Percentiles rank a stretch among this genome's conserved stretches.
Conservation (phyloP, 2,888 invertebrate species). For the Morpho helenor region DNA sequence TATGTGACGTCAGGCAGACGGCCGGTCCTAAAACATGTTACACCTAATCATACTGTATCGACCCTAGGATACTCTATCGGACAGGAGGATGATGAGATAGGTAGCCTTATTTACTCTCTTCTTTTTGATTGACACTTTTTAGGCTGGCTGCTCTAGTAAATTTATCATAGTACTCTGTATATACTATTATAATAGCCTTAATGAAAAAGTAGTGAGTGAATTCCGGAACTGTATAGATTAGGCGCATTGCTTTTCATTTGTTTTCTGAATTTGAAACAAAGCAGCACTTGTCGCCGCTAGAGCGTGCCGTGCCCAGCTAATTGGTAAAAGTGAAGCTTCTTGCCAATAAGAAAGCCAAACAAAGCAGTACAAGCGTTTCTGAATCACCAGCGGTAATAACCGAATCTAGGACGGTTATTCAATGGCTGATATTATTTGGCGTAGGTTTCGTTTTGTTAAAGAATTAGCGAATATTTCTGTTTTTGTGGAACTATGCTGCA, state of each 20-base stretch:
- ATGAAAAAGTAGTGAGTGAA: neutral
- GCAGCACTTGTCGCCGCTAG: slow-evolving; percentile 45
- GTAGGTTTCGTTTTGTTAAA: slow-evolving; percentile 30
- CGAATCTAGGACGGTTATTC: slow-evolving; percentile 34
- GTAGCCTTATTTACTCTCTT: no score
- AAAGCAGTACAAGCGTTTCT: slow-evolving; percentile 46
- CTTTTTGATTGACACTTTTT: no score
- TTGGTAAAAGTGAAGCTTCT: slow-evolving; percentile 75
- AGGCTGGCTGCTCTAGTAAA: no score
- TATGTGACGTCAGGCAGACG: no score
- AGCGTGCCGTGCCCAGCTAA: slow-evolving; percentile 56
- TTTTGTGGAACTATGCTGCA: slow-evolving; percentile 20
- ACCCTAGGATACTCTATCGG: no score
- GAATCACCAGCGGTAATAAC: slow-evolving; percentile 43
- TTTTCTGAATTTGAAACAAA: slow-evolving; percentile 67
- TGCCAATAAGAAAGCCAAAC: slow-evolving; percentile 61
- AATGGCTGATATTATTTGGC: slow-evolving; percentile 31
- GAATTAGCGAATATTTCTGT: slow-evolving; percentile 30
- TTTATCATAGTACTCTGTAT: no score
- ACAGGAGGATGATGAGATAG: no score
- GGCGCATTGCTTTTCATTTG: slow-evolving; percentile 57
- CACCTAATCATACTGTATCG: no score
- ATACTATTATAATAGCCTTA: no score
- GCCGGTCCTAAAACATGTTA: no score
- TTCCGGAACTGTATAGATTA: slow-evolving; percentile 49